Evolutionary conservation across 2,797 vertebrate genomes (phyloP), one percentile per base, ranked within the genome.

Genomic region (Xerus rutilus): DNA sequence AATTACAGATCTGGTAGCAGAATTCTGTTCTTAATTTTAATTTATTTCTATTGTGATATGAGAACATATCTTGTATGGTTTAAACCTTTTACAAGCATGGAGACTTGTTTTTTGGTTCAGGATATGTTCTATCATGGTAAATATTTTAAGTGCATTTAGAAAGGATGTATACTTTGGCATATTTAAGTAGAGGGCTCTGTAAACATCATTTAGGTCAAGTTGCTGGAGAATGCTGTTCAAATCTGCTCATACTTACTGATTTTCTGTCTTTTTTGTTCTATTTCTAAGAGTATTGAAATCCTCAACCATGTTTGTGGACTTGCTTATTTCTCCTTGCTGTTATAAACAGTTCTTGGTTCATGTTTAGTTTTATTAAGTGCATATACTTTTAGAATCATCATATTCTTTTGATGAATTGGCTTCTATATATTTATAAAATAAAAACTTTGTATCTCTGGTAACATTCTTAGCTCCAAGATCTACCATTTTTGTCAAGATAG

Each of bases 181-280:
- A 86, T 9, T 81, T 76, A 39, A 64, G 35, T 85, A 83, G 11
- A 86, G 2, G 73, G 28, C 73, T 49, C 28, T 92, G 11, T 77
- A 81, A 81, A 62, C 87, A n/a, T 18, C n/a, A 28, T 59, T 73
- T 45, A 62, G 57, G 49, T 86, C 73, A 91, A 76, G 62, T 72
- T 92, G 32, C 25, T 73, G 76, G 14, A 69, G 32, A 23, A 32
- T 72, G 3, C 81, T 73, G 73, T 49, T 84, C 21, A 93, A 85
- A 69, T 86, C 18, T 49, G 79, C 54, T 94, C 59, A 91, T 57
- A 73, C 20, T 77, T 91, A 54, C 35, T 77, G 49, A 84, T 77
- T 88, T 79, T 92, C 18, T 77, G 25, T 57, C 52, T 93, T 82
- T 78, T 95, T 83, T 85, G 59, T 93, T 76, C n/a, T 94, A 18